A percentile compares a stretch with the other conserved stretches of the same genome.
These are phyloP conservation scores for Leptodactylus fuscus DNA, from an alignment of 2,113 vertebrate species.

Conservation along the genomic window DNA sequence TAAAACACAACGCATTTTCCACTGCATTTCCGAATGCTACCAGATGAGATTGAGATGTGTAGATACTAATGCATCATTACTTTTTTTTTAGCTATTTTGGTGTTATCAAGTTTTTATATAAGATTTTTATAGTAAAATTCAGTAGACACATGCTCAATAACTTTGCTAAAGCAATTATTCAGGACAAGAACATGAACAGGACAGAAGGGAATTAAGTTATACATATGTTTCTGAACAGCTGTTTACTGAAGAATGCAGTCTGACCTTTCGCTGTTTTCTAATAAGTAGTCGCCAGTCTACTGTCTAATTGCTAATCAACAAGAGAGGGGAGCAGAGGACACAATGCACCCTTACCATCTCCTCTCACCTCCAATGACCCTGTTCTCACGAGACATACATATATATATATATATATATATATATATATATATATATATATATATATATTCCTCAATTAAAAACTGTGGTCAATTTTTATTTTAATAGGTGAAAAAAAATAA, in stretches of 20 bases:
- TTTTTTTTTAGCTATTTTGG: too few relatives aligned
- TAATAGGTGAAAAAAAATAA: too few relatives aligned
- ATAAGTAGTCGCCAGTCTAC: not conserved
- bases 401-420: too few relatives aligned
- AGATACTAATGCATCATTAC: too few relatives aligned
- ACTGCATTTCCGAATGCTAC: too few relatives aligned
- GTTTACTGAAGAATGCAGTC: conserved; percentile 5
- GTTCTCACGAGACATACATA: not conserved
- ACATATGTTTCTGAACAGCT: conserved; percentile 15
- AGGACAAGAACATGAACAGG: not conserved
- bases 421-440: too few relatives aligned
- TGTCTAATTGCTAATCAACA: not conserved
- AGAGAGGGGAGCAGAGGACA: not conserved
- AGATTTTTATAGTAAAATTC: too few relatives aligned
- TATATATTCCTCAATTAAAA: too few relatives aligned
- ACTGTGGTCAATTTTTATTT: too few relatives aligned
- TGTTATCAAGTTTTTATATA: too few relatives aligned
- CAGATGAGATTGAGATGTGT: too few relatives aligned
- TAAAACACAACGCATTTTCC: too few relatives aligned
- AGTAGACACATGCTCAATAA: not conserved
- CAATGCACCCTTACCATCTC: not conserved
- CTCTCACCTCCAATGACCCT: not conserved
- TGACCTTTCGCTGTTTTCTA: conserved; percentile 19
- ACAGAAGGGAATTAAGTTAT: not conserved
- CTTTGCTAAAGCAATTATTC: not conserved